phyloP scores from a whole-genome alignment of 2,113 vertebrate genomes.

The Hymenochirus boettgeri region DNA sequence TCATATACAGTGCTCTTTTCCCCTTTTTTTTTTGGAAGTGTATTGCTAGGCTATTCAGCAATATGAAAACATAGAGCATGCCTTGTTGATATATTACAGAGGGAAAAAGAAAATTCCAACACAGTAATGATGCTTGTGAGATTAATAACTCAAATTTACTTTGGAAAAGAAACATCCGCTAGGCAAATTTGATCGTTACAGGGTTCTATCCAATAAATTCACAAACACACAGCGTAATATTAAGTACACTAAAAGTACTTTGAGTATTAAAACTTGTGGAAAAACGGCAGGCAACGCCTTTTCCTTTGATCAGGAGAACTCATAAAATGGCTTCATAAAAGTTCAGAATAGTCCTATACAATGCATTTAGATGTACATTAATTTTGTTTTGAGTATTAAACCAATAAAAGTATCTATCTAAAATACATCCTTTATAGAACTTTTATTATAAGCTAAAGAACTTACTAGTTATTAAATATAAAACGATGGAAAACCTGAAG shows the following conservation, averaged over 20 bases:
- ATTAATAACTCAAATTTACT: slow-evolving; percentile 74
- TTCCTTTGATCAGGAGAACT: slow-evolving; percentile 37
- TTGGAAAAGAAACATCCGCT: slow-evolving; percentile 74
- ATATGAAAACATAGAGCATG: slow-evolving; percentile 59
- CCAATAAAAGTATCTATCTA: neutral
- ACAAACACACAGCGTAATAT: slow-evolving; percentile 70
- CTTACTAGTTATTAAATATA: neutral
- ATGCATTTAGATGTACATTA: slow-evolving; percentile 6
- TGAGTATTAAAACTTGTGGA: slow-evolving; percentile 41
- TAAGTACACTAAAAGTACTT: slow-evolving; percentile 60
- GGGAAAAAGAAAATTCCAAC: slow-evolving; percentile 62
- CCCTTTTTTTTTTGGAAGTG: slow-evolving; percentile 43
- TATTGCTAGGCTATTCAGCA: slow-evolving; percentile 54
- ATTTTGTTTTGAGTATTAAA: slow-evolving; percentile 6
- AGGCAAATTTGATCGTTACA: slow-evolving; percentile 76
- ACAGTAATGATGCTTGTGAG: slow-evolving; percentile 65
- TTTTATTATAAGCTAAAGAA: neutral
- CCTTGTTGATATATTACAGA: slow-evolving; percentile 63
- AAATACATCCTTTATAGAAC: neutral
- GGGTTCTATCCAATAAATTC: slow-evolving; percentile 70
- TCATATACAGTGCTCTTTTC: slow-evolving; percentile 31
- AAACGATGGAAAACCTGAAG: too few species aligned
- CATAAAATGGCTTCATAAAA: slow-evolving; percentile 28
- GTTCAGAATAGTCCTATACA: slow-evolving; percentile 8
- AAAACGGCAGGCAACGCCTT: slow-evolving; percentile 52